Evolutionary conservation across 2,888 invertebrate genomes (phyloP).

Genomic region (Diadegma fenestrale): DNA sequence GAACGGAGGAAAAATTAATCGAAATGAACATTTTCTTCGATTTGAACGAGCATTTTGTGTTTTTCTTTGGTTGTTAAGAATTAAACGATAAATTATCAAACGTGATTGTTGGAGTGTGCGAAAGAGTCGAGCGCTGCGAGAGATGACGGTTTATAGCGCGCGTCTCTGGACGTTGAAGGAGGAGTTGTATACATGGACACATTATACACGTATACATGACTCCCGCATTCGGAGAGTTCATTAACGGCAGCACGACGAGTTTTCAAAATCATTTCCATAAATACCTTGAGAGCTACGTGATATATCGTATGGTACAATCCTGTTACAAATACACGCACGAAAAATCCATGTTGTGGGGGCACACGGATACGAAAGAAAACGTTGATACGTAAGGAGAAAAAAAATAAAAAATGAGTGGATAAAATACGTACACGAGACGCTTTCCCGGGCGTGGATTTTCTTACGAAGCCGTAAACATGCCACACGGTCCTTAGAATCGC

Average conservation of each 20-base stretch:
- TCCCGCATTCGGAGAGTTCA: constrained; percentile 37
- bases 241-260: constrained; percentile 67
- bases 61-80: neutral
- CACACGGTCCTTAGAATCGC: constrained; percentile 54
- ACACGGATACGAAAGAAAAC: constrained; percentile 26
- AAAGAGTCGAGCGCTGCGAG: constrained; percentile 22
- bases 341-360: constrained; percentile 17
- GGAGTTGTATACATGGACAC: neutral
- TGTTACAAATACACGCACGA: constrained; percentile 44
- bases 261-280: constrained; percentile 75
- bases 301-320: constrained; percentile 67
- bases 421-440: constrained; percentile 45
- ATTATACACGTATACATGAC: constrained; percentile 37
- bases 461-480: constrained; percentile 41
- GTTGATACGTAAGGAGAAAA: neutral
- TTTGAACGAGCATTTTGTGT: neutral
- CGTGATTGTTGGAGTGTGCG: neutral
- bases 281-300: constrained; percentile 70
- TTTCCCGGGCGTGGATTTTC: constrained; percentile 63
- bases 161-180: constrained; percentile 18
- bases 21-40: neutral
- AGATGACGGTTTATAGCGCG: constrained; percentile 25
- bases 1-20: neutral
- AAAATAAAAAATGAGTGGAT: neutral
- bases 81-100: neutral